These are phyloP conservation scores for Eudasyphora cyanicolor DNA, from an alignment of 2,888 invertebrate genomes.

Conservation along the genomic window DNA sequence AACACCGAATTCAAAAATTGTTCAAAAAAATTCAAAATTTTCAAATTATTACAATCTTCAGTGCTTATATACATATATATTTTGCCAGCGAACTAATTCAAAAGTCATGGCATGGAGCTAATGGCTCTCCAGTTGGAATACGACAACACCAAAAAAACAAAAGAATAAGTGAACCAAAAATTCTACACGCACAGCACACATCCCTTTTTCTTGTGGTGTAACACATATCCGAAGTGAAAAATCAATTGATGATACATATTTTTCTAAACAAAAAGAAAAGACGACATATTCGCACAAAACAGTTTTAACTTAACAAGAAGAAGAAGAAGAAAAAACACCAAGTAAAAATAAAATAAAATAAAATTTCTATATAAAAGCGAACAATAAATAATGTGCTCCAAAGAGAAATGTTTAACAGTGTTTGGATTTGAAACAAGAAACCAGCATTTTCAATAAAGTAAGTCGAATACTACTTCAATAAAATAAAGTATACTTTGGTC, in stretches of 20 bases:
- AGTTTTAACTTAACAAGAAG: neutral
- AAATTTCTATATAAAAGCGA: no score
- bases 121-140: neutral
- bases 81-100: no score
- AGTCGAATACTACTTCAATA: neutral
- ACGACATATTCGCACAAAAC: slow-evolving; percentile 27
- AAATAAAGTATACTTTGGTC: neutral
- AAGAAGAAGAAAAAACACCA: slow-evolving; percentile 25
- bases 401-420: no score
- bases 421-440: neutral
- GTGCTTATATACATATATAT: no score
- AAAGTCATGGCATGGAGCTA: no score
- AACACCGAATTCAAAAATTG: slow-evolving; percentile 18
- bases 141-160: neutral
- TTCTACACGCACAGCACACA: slow-evolving; percentile 28
- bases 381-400: neutral
- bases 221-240: slow-evolving; percentile 70
- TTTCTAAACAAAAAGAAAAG: slow-evolving; percentile 56
- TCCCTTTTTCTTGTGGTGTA: slow-evolving; percentile 58
- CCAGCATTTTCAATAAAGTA: neutral
- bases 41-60: no score
- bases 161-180: neutral
- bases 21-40: neutral
- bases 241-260: slow-evolving; percentile 75
- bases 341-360: no score